phyloP scores from a whole-genome alignment of 2,797 vertebrate species.

The Zenarchopterus dispar region DNA sequence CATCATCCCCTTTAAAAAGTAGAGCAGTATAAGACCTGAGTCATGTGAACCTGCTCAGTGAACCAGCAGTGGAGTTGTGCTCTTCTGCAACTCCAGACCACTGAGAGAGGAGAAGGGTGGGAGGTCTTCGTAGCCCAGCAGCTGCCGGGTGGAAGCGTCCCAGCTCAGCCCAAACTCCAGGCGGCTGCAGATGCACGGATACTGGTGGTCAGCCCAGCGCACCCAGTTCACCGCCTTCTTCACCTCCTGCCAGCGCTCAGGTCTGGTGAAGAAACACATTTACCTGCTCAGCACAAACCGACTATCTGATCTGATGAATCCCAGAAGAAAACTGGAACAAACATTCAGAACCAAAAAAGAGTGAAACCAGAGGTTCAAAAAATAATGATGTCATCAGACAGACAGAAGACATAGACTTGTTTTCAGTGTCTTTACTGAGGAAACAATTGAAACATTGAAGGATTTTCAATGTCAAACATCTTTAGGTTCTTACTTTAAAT shows the following conservation, averaged over 20 bases:
- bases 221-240: slow-evolving; percentile 83
- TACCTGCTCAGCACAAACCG: neutral
- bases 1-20: too few relatives aligned
- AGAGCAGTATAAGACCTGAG: too few relatives aligned
- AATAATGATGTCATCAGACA: too few relatives aligned
- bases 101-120: slow-evolving; percentile 59
- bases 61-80: neutral
- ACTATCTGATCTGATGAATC: too few relatives aligned
- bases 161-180: slow-evolving; percentile 87
- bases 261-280: slow-evolving; percentile 44
- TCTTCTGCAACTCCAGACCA: slow-evolving; percentile 39
- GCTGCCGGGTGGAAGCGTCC: slow-evolving; percentile 84
- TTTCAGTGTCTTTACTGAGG: too few relatives aligned
- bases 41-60: slow-evolving; percentile 11
- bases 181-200: slow-evolving; percentile 83
- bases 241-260: slow-evolving; percentile 66
- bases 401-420: too few relatives aligned
- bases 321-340: neutral
- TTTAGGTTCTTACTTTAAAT: too few relatives aligned
- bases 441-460: too few relatives aligned
- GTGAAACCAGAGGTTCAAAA: too few relatives aligned
- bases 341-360: neutral
- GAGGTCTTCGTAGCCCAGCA: slow-evolving; percentile 72
- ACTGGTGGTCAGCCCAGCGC: slow-evolving; percentile 80
- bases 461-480: too few relatives aligned